Percentiles rank a stretch among this genome's conserved stretches.
phyloP scores from a whole-genome alignment of 92 coral and sea anemone genomes.

The Umimayanthus kanabou region DNA sequence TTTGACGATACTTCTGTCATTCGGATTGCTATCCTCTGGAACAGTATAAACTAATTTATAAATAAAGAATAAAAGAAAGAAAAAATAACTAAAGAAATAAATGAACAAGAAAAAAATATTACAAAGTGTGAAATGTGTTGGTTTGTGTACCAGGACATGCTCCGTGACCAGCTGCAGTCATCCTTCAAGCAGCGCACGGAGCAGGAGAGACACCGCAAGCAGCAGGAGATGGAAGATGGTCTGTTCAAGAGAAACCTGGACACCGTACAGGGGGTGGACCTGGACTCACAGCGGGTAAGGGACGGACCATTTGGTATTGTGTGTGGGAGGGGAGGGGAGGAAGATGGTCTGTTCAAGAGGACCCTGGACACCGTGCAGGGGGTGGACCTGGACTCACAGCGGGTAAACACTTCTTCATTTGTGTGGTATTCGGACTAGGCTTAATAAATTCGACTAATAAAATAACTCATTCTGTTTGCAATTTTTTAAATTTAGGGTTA shows the following conservation, averaged over 20 bases:
- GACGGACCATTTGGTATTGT: no score
- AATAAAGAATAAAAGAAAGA: no score
- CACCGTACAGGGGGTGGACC: constrained; percentile 78
- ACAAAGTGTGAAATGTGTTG: neutral
- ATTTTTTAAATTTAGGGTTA: no score
- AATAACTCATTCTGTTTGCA: no score
- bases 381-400: constrained; percentile 62
- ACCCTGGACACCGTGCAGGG: constrained; percentile 83
- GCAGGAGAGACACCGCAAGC: constrained; percentile 75
- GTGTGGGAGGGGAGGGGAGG: constrained; percentile 8
- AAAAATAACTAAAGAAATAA: no score
- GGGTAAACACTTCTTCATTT: neutral
- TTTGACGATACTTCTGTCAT: no score
- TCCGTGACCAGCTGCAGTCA: constrained; percentile 87
- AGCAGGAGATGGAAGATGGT: constrained; percentile 88
- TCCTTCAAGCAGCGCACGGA: constrained; percentile 86
- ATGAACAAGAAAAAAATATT: no score
- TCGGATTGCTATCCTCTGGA: no score
- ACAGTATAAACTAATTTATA: no score
- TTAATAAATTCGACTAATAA: no score
- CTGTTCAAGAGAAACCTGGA: constrained; percentile 85
- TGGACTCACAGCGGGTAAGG: constrained; percentile 42
- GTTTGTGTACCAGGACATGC: constrained; percentile 63
- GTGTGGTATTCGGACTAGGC: neutral
- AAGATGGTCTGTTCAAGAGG: constrained; percentile 80